Evolutionary conservation across 2,113 vertebrate species (phyloP).

Genomic region (Perognathus longimembris): DNA sequence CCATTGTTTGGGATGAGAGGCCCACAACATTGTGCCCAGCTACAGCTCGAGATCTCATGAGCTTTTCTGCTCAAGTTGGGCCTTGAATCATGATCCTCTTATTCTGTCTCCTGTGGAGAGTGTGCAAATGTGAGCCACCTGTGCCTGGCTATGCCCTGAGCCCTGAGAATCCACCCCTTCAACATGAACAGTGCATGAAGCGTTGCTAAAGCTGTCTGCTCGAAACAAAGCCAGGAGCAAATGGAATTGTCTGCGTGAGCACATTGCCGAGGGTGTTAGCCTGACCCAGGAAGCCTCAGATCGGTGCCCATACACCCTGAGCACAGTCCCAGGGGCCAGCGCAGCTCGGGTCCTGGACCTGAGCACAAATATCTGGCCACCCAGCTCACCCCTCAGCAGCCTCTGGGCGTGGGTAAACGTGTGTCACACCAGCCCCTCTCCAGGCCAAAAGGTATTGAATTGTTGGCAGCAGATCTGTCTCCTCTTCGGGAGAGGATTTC

Average conservation of each 20-base stretch:
- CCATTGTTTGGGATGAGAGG: too few relatives aligned
- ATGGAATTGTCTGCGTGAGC: neutral
- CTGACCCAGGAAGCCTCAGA: neutral
- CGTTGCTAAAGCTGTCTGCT: neutral
- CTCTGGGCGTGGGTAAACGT: neutral
- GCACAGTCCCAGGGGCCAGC: too few relatives aligned
- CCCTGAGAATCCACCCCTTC: neutral
- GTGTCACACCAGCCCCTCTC: neutral
- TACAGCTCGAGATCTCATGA: too few relatives aligned
- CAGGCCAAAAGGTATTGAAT: conserved; percentile 28
- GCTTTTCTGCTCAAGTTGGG: too few relatives aligned
- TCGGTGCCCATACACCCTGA: fast-evolving
- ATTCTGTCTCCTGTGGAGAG: too few relatives aligned
- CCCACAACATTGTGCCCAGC: too few relatives aligned
- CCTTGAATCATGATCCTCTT: too few relatives aligned
- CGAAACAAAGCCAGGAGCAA: neutral
- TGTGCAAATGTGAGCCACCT: too few relatives aligned
- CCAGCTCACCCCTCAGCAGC: neutral
- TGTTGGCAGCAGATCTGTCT: conserved; percentile 50
- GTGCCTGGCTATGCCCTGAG: too few relatives aligned
- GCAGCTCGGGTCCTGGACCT: neutral
- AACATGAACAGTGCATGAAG: fast-evolving
- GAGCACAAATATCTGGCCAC: neutral
- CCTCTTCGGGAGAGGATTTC: conserved; percentile 37
- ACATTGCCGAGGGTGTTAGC: too few relatives aligned